phyloP scores from a whole-genome alignment of 2,113 vertebrate species.

The Tiliqua scincoides region DNA sequence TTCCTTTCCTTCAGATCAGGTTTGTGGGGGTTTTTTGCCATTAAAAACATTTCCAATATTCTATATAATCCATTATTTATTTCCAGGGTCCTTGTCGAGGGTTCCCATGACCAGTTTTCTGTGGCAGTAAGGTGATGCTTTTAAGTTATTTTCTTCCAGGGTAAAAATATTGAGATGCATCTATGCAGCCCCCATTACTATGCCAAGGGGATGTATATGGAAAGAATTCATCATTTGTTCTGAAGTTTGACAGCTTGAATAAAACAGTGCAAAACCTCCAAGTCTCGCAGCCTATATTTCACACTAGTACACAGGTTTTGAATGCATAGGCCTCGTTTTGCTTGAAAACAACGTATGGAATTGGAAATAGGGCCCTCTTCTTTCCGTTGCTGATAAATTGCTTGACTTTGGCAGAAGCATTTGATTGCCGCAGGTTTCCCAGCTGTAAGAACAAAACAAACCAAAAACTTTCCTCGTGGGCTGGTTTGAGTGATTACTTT shows the following conservation, averaged over 20 bases:
- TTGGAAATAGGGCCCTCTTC: not conserved
- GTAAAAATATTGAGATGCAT: constrained; percentile 7
- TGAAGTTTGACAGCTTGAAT: not conserved
- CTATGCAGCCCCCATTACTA: not conserved
- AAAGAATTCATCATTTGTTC: not conserved
- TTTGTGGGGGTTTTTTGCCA: no score
- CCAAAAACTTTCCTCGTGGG: constrained; percentile 19
- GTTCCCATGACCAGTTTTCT: no score
- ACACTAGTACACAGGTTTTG: not conserved
- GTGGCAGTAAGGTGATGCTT: no score
- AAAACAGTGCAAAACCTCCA: not conserved
- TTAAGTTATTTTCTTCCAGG: not conserved
- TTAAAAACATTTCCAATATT: no score
- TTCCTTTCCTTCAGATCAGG: no score
- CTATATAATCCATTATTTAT: no score
- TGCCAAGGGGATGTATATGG: not conserved
- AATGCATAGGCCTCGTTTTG: not conserved
- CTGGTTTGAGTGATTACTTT: constrained; percentile 34
- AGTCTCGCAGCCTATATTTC: not conserved
- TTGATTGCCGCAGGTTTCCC: not conserved
- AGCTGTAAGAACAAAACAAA: constrained; percentile 5
- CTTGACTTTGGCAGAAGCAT: not conserved
- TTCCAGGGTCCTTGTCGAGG: no score
- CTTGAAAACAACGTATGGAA: not conserved
- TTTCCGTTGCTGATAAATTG: not conserved